These are phyloP conservation scores for Caenorhabditis brenneri DNA, from an alignment of 1,140 invertebrate species.

Conservation along the genomic window DNA sequence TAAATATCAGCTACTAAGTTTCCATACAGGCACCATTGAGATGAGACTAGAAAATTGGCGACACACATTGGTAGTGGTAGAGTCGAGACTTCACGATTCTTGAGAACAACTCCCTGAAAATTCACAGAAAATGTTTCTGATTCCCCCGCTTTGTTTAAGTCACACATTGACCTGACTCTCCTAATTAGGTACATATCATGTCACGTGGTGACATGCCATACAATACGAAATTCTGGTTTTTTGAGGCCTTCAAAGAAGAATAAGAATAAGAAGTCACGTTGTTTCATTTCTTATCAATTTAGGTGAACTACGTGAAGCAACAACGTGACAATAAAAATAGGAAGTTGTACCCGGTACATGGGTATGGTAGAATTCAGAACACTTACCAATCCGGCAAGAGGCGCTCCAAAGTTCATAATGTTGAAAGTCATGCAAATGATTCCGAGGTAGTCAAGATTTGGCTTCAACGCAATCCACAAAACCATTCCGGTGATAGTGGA, in stretches of 20 bases:
- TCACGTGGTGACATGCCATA: neutral
- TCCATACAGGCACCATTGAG: constrained; percentile 70
- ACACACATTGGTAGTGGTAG: constrained; percentile 68
- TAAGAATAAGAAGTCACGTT: too few species aligned
- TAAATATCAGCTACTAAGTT: constrained; percentile 64
- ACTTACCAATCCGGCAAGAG: constrained; percentile 67
- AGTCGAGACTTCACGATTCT: constrained; percentile 60
- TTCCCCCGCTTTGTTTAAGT: too few species aligned
- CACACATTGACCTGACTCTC: neutral
- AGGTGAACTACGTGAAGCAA: too few species aligned
- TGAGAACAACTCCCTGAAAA: constrained; percentile 60
- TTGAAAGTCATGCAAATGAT: constrained; percentile 69
- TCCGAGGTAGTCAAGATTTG: constrained; percentile 52
- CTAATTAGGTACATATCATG: neutral
- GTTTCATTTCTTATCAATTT: neutral
- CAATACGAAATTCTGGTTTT: neutral
- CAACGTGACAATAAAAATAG: constrained; percentile 4
- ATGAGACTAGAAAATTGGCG: constrained; percentile 68
- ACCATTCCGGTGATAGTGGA: constrained; percentile 34
- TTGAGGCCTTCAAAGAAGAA: constrained; percentile 36
- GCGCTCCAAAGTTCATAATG: constrained; percentile 69
- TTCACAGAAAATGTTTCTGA: neutral
- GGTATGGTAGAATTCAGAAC: neutral
- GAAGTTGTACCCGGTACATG: neutral
- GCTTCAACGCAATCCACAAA: constrained; percentile 20